A percentile compares a stretch with the other conserved stretches of the same genome.
These are phyloP conservation scores for Bombylius major DNA, from an alignment of 2,888 invertebrate species.

Conservation along the genomic window DNA sequence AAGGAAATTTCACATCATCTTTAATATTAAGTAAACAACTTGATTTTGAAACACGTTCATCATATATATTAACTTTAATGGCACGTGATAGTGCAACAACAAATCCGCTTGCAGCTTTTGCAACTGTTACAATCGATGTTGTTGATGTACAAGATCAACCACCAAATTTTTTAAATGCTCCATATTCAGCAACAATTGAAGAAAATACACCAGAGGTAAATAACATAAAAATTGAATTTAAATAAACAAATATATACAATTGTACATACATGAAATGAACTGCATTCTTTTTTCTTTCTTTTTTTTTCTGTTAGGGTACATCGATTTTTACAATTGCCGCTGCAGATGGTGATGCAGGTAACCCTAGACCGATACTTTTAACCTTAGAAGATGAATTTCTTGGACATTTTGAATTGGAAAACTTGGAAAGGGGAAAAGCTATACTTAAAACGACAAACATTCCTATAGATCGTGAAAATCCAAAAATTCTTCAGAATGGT, in stretches of 20 bases:
- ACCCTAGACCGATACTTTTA: slow-evolving; percentile 51
- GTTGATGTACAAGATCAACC: slow-evolving; percentile 74
- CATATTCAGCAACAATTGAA: slow-evolving; percentile 61
- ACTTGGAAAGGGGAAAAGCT: slow-evolving; percentile 43
- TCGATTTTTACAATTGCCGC: slow-evolving; percentile 60
- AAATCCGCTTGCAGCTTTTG: slow-evolving; percentile 50
- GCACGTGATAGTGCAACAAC: slow-evolving; percentile 51
- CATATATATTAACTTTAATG: slow-evolving; percentile 54
- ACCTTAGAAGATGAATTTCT: slow-evolving; percentile 55
- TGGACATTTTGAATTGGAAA: slow-evolving; percentile 51
- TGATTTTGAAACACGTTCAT: slow-evolving; percentile 65
- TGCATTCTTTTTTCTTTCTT: not conserved
- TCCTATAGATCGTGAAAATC: slow-evolving; percentile 62
- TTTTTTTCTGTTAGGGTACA: slow-evolving; percentile 36
- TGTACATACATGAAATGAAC: not conserved
- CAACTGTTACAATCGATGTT: slow-evolving; percentile 62
- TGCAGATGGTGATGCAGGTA: slow-evolving; percentile 69
- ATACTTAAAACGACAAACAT: slow-evolving; percentile 48
- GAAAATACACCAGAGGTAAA: slow-evolving; percentile 56
- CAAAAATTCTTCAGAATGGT: slow-evolving; percentile 59
- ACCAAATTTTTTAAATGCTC: slow-evolving; percentile 66
- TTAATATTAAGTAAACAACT: slow-evolving; percentile 52
- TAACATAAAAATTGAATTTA: not conserved
- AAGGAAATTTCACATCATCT: slow-evolving; percentile 57
- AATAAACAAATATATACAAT: not conserved